These are phyloP conservation scores for Sebastolobus alascanus DNA, from an alignment of 2,797 vertebrate genomes.

Conservation along the genomic window DNA sequence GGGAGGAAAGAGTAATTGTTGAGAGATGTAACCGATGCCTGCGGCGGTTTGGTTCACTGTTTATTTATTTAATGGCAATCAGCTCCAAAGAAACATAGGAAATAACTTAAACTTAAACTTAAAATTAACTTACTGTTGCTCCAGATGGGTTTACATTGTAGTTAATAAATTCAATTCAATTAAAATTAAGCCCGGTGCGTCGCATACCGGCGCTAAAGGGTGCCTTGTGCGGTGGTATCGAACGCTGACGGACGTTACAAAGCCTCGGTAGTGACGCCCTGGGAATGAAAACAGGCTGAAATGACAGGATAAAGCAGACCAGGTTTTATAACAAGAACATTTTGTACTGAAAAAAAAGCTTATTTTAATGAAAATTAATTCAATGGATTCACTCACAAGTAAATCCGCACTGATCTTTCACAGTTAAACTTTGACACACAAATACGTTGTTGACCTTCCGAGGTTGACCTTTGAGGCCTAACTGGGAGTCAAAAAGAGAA, in stretches of 20 bases:
- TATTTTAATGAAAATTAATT: not conserved
- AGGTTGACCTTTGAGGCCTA: not conserved
- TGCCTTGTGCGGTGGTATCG: too few species aligned
- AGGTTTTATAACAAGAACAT: not conserved
- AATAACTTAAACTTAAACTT: not conserved
- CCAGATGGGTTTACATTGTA: too few species aligned
- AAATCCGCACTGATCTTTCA: not conserved
- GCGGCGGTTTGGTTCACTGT: slow-evolving; percentile 22
- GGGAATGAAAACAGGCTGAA: too few species aligned
- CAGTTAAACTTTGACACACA: not conserved
- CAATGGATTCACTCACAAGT: not conserved
- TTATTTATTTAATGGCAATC: slow-evolving; percentile 31
- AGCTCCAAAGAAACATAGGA: not conserved
- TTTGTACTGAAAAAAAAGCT: not conserved
- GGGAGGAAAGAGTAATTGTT: slow-evolving; percentile 28
- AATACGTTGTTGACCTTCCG: not conserved
- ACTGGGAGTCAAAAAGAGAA: too few species aligned
- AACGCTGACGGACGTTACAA: too few species aligned
- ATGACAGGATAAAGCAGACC: not conserved
- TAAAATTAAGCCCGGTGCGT: too few species aligned
- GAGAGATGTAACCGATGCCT: slow-evolving; percentile 25
- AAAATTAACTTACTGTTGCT: too few species aligned
- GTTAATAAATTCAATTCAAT: too few species aligned
- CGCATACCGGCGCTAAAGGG: too few species aligned
- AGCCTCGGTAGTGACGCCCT: too few species aligned